phyloP scores from a whole-genome alignment of 23 tunicate species.

The Styela plicata region DNA sequence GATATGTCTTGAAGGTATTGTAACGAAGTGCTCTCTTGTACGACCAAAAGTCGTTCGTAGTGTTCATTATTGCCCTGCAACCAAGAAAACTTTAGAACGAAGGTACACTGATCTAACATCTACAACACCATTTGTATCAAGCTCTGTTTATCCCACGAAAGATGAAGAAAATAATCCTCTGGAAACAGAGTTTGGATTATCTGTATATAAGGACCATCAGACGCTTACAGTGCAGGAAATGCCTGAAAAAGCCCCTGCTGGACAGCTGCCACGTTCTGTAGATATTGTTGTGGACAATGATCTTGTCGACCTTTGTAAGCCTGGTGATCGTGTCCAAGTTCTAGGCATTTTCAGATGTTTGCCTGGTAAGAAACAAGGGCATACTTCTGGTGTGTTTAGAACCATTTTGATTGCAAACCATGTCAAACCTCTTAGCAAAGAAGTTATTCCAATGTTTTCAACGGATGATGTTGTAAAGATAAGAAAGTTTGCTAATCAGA shows the following conservation, averaged over 20 bases:
- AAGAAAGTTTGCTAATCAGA: slow-evolving; percentile 71
- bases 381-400: slow-evolving; percentile 86
- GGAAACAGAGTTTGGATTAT: slow-evolving; percentile 97
- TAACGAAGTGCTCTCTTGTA: slow-evolving; percentile 90
- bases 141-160: slow-evolving; percentile 89
- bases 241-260: slow-evolving; percentile 99
- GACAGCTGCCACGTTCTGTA: slow-evolving; percentile 93
- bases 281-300: slow-evolving; percentile 92
- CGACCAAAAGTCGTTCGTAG: slow-evolving; percentile 91
- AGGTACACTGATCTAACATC: slow-evolving; percentile 93
- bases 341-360: slow-evolving; percentile 91
- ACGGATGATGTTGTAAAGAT: slow-evolving; percentile 72
- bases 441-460: slow-evolving; percentile 64
- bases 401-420: slow-evolving; percentile 88
- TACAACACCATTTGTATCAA: slow-evolving; percentile 50
- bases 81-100: slow-evolving; percentile 75
- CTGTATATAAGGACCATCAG: slow-evolving; percentile 94
- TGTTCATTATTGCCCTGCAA: slow-evolving; percentile 97
- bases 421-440: slow-evolving; percentile 84
- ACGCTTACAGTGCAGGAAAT: slow-evolving; percentile 95
- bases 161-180: slow-evolving; percentile 91
- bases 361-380: slow-evolving; percentile 92
- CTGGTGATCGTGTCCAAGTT: slow-evolving; percentile 94
- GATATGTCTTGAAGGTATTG: slow-evolving; percentile 97
- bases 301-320: slow-evolving; percentile 89